These are phyloP conservation scores for Drosophila atripex DNA, from an alignment of 2,888 invertebrate genomes.

Conservation along the genomic window DNA sequence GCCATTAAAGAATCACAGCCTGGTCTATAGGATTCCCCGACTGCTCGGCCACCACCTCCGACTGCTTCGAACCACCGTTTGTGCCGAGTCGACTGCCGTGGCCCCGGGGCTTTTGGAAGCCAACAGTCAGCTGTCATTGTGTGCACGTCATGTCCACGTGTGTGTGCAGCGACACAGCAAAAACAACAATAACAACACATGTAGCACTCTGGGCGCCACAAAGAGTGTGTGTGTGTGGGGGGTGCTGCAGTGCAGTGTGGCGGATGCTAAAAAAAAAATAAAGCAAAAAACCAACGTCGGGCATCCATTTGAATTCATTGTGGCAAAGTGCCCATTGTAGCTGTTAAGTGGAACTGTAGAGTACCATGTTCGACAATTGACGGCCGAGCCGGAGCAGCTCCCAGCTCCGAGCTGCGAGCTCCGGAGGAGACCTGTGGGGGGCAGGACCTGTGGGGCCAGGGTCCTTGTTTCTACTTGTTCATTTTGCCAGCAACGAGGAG, in stretches of 20 bases:
- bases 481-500: slow-evolving; percentile 79
- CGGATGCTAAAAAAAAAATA: slow-evolving; percentile 28
- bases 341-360: slow-evolving; percentile 81
- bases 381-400: slow-evolving; percentile 66
- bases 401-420: slow-evolving; percentile 27
- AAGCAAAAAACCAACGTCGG: slow-evolving; percentile 62
- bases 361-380: slow-evolving; percentile 80
- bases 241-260: slow-evolving; percentile 21
- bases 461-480: slow-evolving; percentile 78
- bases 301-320: slow-evolving; percentile 81
- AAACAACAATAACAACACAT: slow-evolving; percentile 54
- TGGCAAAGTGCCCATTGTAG: slow-evolving; percentile 80
- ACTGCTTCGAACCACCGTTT: slow-evolving; percentile 37
- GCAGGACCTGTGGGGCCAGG: slow-evolving; percentile 40
- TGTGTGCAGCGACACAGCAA: slow-evolving; percentile 38
- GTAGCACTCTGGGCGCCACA: slow-evolving; percentile 29
- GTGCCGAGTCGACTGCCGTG: slow-evolving; percentile 58
- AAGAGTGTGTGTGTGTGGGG: slow-evolving; percentile 1
- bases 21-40: slow-evolving; percentile 23
- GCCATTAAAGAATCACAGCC: slow-evolving; percentile 80
- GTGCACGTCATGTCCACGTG: slow-evolving; percentile 75
- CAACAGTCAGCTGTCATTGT: slow-evolving; percentile 80
- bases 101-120: slow-evolving; percentile 77
- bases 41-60: slow-evolving; percentile 1
- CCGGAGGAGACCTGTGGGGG: slow-evolving; percentile 1